These are phyloP conservation scores for Astur gentilis DNA, from an alignment of 2,113 vertebrate genomes.

Conservation along the genomic window DNA sequence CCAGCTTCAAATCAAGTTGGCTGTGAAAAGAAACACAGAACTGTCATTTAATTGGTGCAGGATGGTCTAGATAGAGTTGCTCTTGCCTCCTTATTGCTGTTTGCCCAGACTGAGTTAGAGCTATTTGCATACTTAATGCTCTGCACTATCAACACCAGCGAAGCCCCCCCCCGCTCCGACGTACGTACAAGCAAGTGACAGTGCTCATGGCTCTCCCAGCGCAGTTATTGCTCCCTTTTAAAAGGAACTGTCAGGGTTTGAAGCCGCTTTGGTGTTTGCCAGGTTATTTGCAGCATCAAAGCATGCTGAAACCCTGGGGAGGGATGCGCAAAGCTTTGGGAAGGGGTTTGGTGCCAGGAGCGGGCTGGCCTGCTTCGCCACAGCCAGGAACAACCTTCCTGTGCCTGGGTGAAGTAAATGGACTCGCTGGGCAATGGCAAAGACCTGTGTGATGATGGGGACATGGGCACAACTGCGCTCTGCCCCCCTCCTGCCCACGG, in stretches of 20 bases:
- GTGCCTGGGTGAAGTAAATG: not conserved
- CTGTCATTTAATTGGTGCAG: not conserved
- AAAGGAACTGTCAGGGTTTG: not conserved
- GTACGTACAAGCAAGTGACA: not conserved
- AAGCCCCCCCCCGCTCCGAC: fast-evolving
- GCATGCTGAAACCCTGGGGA: not conserved
- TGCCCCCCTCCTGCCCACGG: not conserved
- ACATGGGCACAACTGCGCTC: not conserved
- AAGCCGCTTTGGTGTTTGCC: not conserved
- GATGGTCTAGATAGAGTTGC: not conserved
- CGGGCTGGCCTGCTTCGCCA: not conserved
- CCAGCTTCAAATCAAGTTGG: not conserved
- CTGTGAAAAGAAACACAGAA: not conserved
- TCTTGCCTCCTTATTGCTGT: not conserved
- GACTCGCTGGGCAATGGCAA: not conserved
- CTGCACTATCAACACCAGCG: not conserved
- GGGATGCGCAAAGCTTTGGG: not conserved
- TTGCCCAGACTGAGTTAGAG: not conserved
- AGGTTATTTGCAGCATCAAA: not conserved
- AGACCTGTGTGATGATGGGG: not conserved
- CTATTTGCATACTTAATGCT: not conserved
- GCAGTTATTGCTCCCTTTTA: not conserved
- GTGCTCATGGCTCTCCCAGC: not conserved
- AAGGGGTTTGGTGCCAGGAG: fast-evolving
- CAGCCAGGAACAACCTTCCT: not conserved